A percentile compares a stretch with the other conserved stretches of the same genome.
phyloP scores from a whole-genome alignment of 1,140 invertebrate genomes.

The Epicauta chinensis region DNA sequence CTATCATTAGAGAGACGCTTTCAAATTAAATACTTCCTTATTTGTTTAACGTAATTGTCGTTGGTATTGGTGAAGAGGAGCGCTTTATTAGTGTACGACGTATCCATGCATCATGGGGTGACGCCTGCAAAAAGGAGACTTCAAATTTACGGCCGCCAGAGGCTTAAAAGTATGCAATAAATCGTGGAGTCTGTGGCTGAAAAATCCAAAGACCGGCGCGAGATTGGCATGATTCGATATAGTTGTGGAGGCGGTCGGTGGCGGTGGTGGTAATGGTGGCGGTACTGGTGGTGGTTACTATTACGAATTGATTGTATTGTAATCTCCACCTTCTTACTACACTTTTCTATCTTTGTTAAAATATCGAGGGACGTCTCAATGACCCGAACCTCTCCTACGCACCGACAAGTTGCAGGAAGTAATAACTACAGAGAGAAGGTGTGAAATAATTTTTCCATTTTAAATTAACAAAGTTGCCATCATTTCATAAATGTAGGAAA shows the following conservation, averaged over 20 bases:
- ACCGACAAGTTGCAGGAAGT: slow-evolving; percentile 8
- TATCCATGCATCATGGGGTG: slow-evolving; percentile 30
- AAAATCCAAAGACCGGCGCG: slow-evolving; percentile 28
- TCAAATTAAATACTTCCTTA: too few species aligned
- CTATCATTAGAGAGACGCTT: too few species aligned
- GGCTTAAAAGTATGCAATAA: slow-evolving; percentile 38
- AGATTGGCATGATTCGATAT: slow-evolving; percentile 31
- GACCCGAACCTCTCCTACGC: slow-evolving; percentile 9
- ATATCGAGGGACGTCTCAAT: slow-evolving; percentile 10
- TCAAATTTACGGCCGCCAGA: slow-evolving; percentile 31
- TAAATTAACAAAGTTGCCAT: too few species aligned
- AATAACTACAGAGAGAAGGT: not conserved
- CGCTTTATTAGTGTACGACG: slow-evolving; percentile 24
- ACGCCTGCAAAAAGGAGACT: slow-evolving; percentile 29
- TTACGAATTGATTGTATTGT: too few species aligned
- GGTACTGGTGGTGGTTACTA: too few species aligned
- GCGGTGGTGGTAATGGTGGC: too few species aligned
- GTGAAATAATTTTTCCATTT: too few species aligned
- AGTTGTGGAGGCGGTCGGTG: slow-evolving; percentile 8
- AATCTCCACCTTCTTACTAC: slow-evolving; percentile 2
- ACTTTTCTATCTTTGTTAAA: slow-evolving; percentile 8
- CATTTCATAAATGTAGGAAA: too few species aligned
- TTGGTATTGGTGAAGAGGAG: not conserved
- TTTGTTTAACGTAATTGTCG: too few species aligned
- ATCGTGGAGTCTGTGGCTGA: slow-evolving; percentile 29